Evolutionary conservation across 30 jellyfish, hydroid and myxozoan species (phyloP), one percentile per base, ranked within the genome.

Genomic region (Catostylus mosaicus): DNA sequence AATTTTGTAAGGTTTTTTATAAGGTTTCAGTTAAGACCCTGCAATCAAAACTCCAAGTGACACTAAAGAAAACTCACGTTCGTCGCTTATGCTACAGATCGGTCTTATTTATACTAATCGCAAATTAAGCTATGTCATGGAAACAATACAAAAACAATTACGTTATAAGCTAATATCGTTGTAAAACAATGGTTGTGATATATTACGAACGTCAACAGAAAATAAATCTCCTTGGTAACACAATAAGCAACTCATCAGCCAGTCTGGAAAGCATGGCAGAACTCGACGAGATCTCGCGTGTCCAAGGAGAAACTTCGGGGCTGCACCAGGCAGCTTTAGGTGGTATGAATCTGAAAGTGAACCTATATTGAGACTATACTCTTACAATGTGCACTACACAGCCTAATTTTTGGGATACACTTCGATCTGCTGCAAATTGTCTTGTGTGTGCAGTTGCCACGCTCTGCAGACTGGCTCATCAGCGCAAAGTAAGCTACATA

Each of bases 51-150:
- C 87, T 54, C 75, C 73, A 57, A 35, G 75, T 47, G 75, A 75
- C 87, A 75, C 87, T 54, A 47, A 75, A 75, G 61, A 75, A 50
- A 54, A 75, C 87, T 75, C 75, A 50, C 83, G 27, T 5, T 36
- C 45, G 20, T 71, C 83, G 48, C 45, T 71, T 71, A 71, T 67
- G 83, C 83, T 71, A 35, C 83, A 71, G 40, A 1, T 38, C 83
- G 71, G 67, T 71, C 83, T 37, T 43, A 71, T 40, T 71, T 71
- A 71, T 71, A 71, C 47, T 43, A 71, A 71, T 35, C 48, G 83
- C 31, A 37, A 71, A 67, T 67, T 67, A 67, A 35, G 11, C 83
- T 65, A 65, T 65, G 57, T 33, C 83, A 71, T 71, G 69, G 67
- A 40, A 71, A 71, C 66, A 40, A 71, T 71, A 71, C 48, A 71